Evolutionary conservation across 2,888 invertebrate genomes (phyloP), one percentile per base, ranked within the genome.

Genomic region (Tribolium freemani): DNA sequence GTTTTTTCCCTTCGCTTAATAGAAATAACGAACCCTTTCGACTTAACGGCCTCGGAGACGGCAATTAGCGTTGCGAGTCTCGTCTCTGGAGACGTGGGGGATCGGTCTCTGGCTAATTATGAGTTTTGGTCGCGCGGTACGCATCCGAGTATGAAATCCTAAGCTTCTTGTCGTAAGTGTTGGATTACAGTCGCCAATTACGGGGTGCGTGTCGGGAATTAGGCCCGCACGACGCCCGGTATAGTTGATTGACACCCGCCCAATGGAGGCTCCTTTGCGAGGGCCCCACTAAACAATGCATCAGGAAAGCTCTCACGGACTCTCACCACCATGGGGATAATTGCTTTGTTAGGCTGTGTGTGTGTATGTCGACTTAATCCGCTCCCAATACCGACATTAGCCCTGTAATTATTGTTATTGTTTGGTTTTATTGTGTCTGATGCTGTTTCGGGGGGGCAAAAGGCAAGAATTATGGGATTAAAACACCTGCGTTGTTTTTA

Each of bases 101-200:
- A 76, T 75, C 76, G 67, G 73, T 73, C 74, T 72, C 74, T 68
- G 72, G 75, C 82, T 82, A 82, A 82, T 82, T 82, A 81, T 79
- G 80, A 81, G 78, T 81, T 81, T 80, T 81, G 80, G 78, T 77
- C 76, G 75, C 76, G 75, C 72, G 64, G 71, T 56, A 76, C 77
- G 76, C 78, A 75, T 75, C 77, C 76, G 78, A 78, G 78, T 82
- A 83, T 82, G 84, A 83, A 85, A 84, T 84, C 82, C 83, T 84
- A 85, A 85, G 85, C 85, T 82, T 83, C 84, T 84, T 85, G 80
- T 81, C 80, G 82, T 81, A 81, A 83, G 84, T 83, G 84, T 84
- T 82, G 84, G 85, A 84, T 85, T 85, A 85, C 85, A 79, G 79
- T 78, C 82, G 84, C 84, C 85, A 86, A 86, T 86, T 86, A 85